These are phyloP conservation scores for Cirrhinus mrigala DNA, from an alignment of 2,797 vertebrate species.

Conservation along the genomic window DNA sequence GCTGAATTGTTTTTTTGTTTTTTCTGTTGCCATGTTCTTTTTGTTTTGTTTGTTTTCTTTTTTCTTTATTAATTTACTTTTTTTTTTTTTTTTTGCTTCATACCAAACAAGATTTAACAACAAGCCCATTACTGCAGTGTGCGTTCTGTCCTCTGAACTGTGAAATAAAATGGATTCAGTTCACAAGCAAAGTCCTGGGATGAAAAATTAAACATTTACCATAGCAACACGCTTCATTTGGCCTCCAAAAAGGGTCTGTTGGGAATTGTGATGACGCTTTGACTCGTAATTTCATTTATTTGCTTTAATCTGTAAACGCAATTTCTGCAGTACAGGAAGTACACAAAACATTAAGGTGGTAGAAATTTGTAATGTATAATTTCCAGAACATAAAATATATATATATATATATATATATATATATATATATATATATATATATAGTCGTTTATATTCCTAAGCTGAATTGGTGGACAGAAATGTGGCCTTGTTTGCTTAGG, in stretches of 20 bases:
- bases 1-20: background rate
- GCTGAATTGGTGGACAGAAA: background rate
- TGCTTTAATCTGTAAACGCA: background rate
- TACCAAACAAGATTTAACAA: slow-evolving; percentile 41
- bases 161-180: slow-evolving; percentile 59
- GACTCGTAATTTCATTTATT: background rate
- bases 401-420: too few species aligned
- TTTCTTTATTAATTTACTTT: background rate
- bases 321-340: background rate
- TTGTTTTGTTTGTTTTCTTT: background rate
- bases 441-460: background rate
- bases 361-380: background rate
- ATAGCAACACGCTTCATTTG: slow-evolving; percentile 43
- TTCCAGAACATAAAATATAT: background rate
- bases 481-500: background rate
- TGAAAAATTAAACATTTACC: slow-evolving; percentile 59
- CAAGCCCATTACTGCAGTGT: slow-evolving; percentile 49
- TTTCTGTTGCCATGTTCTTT: background rate
- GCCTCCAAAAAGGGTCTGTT: slow-evolving; percentile 44
- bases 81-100: slow-evolving; percentile 1
- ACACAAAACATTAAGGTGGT: background rate
- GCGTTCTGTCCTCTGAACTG: slow-evolving; percentile 46
- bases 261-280: background rate
- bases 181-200: slow-evolving; percentile 52
- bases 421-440: too few species aligned